Conservation (phyloP, 2,888 invertebrate genomes). For the Argynnis bischoffii region DNA sequence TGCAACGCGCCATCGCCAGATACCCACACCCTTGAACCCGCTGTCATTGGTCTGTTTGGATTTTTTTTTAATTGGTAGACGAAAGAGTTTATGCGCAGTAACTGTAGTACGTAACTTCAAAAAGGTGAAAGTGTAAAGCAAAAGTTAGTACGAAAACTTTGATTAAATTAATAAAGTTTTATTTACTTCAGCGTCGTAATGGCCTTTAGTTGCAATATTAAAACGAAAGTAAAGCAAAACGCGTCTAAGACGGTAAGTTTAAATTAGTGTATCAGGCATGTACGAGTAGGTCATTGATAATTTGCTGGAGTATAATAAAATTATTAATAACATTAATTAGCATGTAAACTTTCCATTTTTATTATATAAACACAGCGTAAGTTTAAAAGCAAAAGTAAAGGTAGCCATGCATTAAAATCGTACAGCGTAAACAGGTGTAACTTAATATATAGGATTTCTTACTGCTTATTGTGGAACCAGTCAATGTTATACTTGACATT, state of each 20-base stretch:
- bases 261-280: too few relatives aligned
- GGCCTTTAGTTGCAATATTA: too few relatives aligned
- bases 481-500: conserved; percentile 92
- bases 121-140: too few relatives aligned
- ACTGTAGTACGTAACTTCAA: too few relatives aligned
- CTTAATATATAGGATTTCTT: conserved; percentile 59
- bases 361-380: conserved; percentile 1
- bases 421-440: conserved; percentile 31
- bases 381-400: conserved; percentile 32
- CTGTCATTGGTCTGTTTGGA: conserved; percentile 69
- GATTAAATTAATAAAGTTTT: too few relatives aligned
- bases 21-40: conserved; percentile 87
- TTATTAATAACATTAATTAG: not conserved
- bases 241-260: too few relatives aligned
- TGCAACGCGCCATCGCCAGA: conserved; percentile 92
- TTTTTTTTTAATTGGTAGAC: not conserved
- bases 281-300: not conserved
- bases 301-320: not conserved
- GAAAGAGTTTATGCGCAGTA: too few relatives aligned
- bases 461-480: conserved; percentile 95
- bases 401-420: conserved; percentile 29
- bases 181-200: too few relatives aligned
- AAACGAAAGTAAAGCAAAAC: too few relatives aligned
- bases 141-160: too few relatives aligned
- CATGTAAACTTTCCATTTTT: conserved; percentile 30